These are phyloP conservation scores for Brachypodius melanocephalos DNA, from an alignment of 2,113 vertebrate genomes.

Conservation along the genomic window DNA sequence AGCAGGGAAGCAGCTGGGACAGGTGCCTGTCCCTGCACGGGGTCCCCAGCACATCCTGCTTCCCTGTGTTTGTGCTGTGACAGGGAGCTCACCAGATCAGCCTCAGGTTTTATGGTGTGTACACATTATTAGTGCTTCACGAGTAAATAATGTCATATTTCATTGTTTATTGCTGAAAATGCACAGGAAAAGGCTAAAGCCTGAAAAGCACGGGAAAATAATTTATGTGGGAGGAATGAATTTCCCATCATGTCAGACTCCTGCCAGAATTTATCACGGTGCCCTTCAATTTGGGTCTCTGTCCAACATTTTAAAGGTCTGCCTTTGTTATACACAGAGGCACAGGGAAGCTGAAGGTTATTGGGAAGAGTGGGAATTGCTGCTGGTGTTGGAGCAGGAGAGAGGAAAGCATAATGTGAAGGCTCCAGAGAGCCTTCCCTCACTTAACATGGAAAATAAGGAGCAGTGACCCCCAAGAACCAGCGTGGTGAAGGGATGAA, in stretches of 20 bases:
- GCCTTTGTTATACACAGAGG: conserved; percentile 11
- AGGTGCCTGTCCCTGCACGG: background rate
- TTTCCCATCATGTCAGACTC: conserved; percentile 41
- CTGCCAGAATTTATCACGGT: conserved; percentile 40
- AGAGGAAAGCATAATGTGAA: background rate
- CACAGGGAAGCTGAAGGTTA: background rate
- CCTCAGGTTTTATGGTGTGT: conserved; percentile 41
- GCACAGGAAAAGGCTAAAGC: conserved; percentile 55
- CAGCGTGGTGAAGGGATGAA: background rate
- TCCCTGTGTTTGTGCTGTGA: conserved; percentile 1
- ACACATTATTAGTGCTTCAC: conserved; percentile 49
- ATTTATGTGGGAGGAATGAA: conserved; percentile 59
- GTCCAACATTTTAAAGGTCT: conserved; percentile 59
- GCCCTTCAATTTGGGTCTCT: conserved; percentile 51
- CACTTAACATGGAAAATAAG: background rate
- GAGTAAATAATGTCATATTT: conserved; percentile 67
- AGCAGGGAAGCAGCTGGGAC: background rate
- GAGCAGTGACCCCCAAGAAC: background rate
- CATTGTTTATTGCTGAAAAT: conserved; percentile 54
- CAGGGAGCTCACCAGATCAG: conserved; percentile 16
- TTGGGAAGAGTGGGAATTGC: background rate
- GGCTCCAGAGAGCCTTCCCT: background rate
- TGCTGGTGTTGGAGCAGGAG: background rate
- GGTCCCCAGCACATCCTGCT: background rate
- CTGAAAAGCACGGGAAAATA: conserved; percentile 41